Percentiles rank a stretch among this genome's conserved stretches.
Conservation (phyloP, 1,140 invertebrate genomes). For the Drosophila tristis region DNA sequence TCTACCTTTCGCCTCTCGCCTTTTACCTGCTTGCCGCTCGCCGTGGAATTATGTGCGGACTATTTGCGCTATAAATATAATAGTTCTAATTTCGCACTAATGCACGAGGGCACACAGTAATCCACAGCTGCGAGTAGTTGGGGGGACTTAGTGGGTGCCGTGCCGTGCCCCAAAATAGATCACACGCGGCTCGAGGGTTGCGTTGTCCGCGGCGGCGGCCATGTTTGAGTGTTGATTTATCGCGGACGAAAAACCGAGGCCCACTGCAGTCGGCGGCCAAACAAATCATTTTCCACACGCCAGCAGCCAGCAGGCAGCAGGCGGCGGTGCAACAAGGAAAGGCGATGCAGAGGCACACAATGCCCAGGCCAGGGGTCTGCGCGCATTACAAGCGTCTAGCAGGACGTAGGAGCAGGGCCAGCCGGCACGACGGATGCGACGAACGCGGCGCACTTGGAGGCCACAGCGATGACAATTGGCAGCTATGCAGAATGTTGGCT, state of each 20-base stretch:
- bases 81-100: conserved; percentile 58
- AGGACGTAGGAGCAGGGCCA: conserved; percentile 7
- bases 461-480: conserved; percentile 40
- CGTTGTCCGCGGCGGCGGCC: not conserved
- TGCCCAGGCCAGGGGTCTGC: conserved; percentile 10
- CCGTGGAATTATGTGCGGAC: conserved; percentile 35
- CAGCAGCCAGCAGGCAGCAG: not conserved
- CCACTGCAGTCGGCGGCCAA: conserved; percentile 31
- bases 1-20: conserved; percentile 10
- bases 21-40: conserved; percentile 29
- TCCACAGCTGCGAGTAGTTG: not conserved
- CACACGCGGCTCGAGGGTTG: not conserved
- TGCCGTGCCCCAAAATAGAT: no score
- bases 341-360: conserved; percentile 7
- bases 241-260: conserved; percentile 24
- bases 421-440: conserved; percentile 17
- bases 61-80: conserved; percentile 60
- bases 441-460: conserved; percentile 8
- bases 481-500: conserved; percentile 18
- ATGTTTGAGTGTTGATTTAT: conserved; percentile 53
- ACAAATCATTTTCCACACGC: conserved; percentile 57
- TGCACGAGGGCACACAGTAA: conserved; percentile 31
- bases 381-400: conserved; percentile 11
- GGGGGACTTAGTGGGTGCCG: conserved; percentile 5
- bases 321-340: not conserved